A percentile compares a stretch with the other conserved stretches of the same genome.
phyloP scores from a whole-genome alignment of 2,797 vertebrate genomes.

The Pempheris klunzingeri region DNA sequence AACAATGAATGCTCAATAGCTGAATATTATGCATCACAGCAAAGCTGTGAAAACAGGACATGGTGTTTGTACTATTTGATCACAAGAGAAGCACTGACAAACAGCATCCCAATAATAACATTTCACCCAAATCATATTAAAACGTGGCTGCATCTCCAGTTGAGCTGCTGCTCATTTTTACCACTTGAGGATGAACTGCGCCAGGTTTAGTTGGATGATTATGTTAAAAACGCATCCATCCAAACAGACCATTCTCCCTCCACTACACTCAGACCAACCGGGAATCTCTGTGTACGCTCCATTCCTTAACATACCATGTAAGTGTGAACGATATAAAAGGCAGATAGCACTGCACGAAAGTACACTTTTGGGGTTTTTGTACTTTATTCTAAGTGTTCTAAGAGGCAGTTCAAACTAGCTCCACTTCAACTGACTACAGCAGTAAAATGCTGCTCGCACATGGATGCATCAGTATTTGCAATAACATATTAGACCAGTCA shows the following conservation, averaged over 20 bases:
- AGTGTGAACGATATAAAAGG: no score
- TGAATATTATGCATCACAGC: neutral
- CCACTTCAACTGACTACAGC: neutral
- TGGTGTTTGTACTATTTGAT: neutral
- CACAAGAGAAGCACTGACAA: neutral
- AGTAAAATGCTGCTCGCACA: neutral
- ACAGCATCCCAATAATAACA: neutral
- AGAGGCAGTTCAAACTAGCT: neutral
- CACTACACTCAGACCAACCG: no score
- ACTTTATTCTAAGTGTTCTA: no score
- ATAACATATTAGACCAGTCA: no score
- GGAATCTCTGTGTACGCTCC: no score
- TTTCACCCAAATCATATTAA: neutral
- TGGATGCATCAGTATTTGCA: neutral
- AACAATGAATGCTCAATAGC: conserved; percentile 6
- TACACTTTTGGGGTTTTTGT: no score
- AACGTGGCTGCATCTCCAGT: neutral
- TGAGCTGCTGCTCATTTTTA: conserved; percentile 12
- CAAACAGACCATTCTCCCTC: no score
- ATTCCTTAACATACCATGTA: no score
- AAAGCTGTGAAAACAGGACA: conserved; percentile 1
- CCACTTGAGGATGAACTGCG: neutral
- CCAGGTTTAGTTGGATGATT: conserved; percentile 4
- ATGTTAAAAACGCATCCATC: no score
- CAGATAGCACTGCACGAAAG: no score